Conservation (phyloP, 1,140 invertebrate species). For the Calephelis nemesis region DNA sequence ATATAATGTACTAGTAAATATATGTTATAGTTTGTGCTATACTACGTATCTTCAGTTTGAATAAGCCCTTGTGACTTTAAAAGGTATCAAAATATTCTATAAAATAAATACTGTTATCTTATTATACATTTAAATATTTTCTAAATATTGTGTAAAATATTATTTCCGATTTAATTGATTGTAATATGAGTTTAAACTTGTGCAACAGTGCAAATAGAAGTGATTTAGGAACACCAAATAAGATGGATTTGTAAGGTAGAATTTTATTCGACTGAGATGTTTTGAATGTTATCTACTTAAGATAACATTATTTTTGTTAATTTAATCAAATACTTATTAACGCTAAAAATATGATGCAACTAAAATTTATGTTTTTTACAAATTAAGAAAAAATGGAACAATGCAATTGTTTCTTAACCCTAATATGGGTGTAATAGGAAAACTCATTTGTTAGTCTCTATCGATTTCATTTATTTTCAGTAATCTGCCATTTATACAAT, state of each 20-base stretch:
- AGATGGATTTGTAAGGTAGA: constrained; percentile 2
- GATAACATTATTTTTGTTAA: too few species aligned
- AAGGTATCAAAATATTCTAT: constrained; percentile 14
- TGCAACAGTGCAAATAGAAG: constrained; percentile 5
- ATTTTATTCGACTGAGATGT: background rate
- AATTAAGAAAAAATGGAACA: too few species aligned
- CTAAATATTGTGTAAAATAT: constrained; percentile 10
- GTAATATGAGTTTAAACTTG: background rate
- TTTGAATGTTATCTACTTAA: background rate
- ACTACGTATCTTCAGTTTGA: background rate
- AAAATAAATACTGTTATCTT: constrained; percentile 13
- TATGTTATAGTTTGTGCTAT: too few species aligned
- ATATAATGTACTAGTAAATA: too few species aligned
- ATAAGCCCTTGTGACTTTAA: background rate
- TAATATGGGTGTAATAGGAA: too few species aligned
- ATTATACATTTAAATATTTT: constrained; percentile 4
- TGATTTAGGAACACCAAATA: constrained; percentile 12
- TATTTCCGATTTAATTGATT: background rate
- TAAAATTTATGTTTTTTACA: too few species aligned
- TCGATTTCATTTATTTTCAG: too few species aligned
- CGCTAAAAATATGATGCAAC: too few species aligned
- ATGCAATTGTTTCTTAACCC: too few species aligned
- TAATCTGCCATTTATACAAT: too few species aligned
- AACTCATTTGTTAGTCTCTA: too few species aligned
- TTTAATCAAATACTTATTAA: too few species aligned